These are phyloP conservation scores for Rallus crepitans DNA, from an alignment of 2,797 vertebrate species.

Conservation along the genomic window DNA sequence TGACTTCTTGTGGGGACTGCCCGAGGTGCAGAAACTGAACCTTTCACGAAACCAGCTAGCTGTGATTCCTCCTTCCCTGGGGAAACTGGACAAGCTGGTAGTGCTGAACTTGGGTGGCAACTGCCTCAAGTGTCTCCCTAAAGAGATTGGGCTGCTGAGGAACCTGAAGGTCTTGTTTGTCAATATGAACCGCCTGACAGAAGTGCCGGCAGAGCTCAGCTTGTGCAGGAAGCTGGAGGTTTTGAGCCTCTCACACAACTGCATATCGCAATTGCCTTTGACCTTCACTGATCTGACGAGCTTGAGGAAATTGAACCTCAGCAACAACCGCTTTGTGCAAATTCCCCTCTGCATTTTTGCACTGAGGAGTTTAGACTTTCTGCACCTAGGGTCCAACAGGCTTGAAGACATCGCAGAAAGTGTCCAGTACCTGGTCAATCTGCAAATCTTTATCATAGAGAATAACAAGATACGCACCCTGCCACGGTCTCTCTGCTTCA, in stretches of 20 bases:
- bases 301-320: slow-evolving; percentile 90
- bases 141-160: slow-evolving; percentile 87
- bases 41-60: slow-evolving; percentile 88
- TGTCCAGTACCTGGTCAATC: slow-evolving; percentile 84
- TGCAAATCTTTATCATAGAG: slow-evolving; percentile 91
- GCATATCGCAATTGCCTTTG: slow-evolving; percentile 84
- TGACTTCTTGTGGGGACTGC: slow-evolving; percentile 88
- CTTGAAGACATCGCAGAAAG: slow-evolving; percentile 91
- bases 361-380: slow-evolving; percentile 88
- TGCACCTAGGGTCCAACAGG: slow-evolving; percentile 89
- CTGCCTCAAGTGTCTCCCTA: slow-evolving; percentile 85
- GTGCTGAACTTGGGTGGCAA: slow-evolving; percentile 92
- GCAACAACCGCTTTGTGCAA: slow-evolving; percentile 87
- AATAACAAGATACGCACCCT: slow-evolving; percentile 87
- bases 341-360: slow-evolving; percentile 88
- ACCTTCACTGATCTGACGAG: slow-evolving; percentile 81
- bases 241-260: slow-evolving; percentile 90
- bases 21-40: slow-evolving; percentile 90
- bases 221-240: slow-evolving; percentile 88
- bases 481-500: slow-evolving; percentile 86
- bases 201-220: slow-evolving; percentile 89
- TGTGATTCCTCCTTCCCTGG: slow-evolving; percentile 81
- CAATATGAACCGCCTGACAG: slow-evolving; percentile 87
- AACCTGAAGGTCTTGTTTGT: slow-evolving; percentile 88
- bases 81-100: slow-evolving; percentile 85